These are phyloP conservation scores for Hermetia illucens DNA, from an alignment of 1,140 invertebrate species.

Conservation along the genomic window DNA sequence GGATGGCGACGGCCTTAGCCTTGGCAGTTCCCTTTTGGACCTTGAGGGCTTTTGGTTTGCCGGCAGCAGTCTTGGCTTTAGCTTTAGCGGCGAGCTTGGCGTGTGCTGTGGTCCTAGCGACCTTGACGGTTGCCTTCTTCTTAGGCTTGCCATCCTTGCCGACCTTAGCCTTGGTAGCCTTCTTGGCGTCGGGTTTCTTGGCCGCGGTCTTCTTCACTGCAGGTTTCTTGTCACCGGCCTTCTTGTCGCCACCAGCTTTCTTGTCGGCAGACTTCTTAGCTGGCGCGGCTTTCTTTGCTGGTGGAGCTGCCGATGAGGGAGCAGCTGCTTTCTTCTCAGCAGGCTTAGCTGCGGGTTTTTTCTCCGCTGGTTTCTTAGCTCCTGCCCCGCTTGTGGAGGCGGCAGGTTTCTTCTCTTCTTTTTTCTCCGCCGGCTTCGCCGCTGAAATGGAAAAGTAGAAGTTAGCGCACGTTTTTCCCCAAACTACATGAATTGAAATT, in stretches of 20 bases:
- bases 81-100: constrained; percentile 30
- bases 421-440: constrained; percentile 29
- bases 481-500: neutral
- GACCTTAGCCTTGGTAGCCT: constrained; percentile 34
- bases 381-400: too few relatives aligned
- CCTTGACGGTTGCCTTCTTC: constrained; percentile 30
- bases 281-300: constrained; percentile 26
- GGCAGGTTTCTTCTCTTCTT: constrained; percentile 27
- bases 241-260: constrained; percentile 25
- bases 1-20: constrained; percentile 32
- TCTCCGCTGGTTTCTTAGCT: neutral
- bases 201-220: constrained; percentile 35
- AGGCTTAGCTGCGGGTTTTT: neutral
- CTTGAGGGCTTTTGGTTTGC: constrained; percentile 21
- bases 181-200: constrained; percentile 22
- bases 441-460: neutral
- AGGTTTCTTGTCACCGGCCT: constrained; percentile 49
- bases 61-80: constrained; percentile 20
- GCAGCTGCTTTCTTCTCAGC: constrained; percentile 2
- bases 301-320: constrained; percentile 14
- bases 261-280: constrained; percentile 30
- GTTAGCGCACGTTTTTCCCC: neutral
- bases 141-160: constrained; percentile 41
- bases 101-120: constrained; percentile 17
- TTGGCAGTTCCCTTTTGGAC: constrained; percentile 33